Base-by-base conservation (phyloP, 2,888 invertebrate genomes). In the Ectemnius continuus region DNA sequence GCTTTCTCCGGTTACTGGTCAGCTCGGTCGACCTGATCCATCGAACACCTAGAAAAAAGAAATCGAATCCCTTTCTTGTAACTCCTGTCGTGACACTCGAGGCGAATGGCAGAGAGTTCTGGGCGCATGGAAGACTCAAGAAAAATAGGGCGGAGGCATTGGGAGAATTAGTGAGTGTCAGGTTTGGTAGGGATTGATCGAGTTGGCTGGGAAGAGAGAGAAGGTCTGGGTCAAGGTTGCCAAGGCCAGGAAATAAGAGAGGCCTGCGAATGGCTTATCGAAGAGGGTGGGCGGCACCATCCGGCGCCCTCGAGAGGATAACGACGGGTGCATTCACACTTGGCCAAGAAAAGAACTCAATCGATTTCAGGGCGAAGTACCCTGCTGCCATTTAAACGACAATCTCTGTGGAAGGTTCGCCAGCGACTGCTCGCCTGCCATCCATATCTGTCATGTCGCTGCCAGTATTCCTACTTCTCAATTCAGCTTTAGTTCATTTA, bases 211-310 rank as follows among this genome's bases (percentile, higher is more conserved):
- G 70, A 76, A n/a, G 47, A 61, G 67, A 56, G 61, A 70, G 61
- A 58, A 65, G 66, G 72, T 84, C 84, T 84, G 82, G 88, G 88
- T 87, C 88, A 88, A 87, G 87, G 87, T 85, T 83, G 76, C 64
- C 82, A 76, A 82, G 87, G 85, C 88, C 80, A 73, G 72, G 78
- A 78, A 83, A 80, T 84, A 73, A 76, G 83, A 76, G 67, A 76
- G 82, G 73, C 80, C 80, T 64, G 72, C 73, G 74, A 63, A 20
- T 61, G 65, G 70, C 67, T 72, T 72, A 69, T 72, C 81, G 76
- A 28, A 61, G 28, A 57, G 64, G 70, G 62, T 58, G 59, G 65
- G 65, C 64, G 67, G 59, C 65, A 61, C 65, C 68, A 57, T 52
- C 26, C 61, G 56, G 64, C 71, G 59, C 64, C 76, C 58, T n/a